A percentile compares a stretch with the other conserved stretches of the same genome.
Evolutionary conservation across 2,797 vertebrate genomes (phyloP).

Genomic region (Eulemur albifrons): DNA sequence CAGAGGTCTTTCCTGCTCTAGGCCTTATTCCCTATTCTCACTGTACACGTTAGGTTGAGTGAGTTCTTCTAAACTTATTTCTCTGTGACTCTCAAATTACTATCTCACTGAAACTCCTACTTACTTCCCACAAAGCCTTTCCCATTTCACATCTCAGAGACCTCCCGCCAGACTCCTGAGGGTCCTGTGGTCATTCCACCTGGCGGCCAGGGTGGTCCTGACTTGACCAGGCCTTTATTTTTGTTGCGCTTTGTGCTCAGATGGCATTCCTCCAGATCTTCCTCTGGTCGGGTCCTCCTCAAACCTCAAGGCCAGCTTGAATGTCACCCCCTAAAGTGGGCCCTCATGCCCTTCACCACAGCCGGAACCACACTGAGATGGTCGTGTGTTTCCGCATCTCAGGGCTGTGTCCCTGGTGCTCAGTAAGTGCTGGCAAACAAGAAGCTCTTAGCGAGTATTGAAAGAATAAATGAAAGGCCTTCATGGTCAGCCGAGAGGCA

Average conservation of each 20-base stretch:
- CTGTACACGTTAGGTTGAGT: not conserved
- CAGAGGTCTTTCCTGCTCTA: not conserved
- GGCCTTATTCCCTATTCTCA: not conserved
- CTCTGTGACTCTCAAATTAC: constrained; percentile 5
- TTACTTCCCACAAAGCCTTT: not conserved
- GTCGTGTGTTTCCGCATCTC: not conserved
- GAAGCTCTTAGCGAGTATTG: not conserved
- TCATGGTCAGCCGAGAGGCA: not conserved
- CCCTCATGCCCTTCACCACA: not conserved
- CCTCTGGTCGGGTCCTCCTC: not conserved
- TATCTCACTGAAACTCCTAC: not conserved
- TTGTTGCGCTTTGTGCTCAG: not conserved
- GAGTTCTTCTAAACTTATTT: not conserved
- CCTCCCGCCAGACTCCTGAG: not conserved
- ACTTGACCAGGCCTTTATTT: not conserved
- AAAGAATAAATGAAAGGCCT: not conserved
- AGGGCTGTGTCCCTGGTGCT: not conserved
- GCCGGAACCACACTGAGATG: not conserved
- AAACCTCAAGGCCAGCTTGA: not conserved
- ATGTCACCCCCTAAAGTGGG: not conserved
- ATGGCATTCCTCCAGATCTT: not conserved
- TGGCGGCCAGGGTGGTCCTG: not conserved
- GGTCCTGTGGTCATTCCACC: not conserved
- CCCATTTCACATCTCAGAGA: not conserved
- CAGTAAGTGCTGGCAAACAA: not conserved